phyloP scores from a whole-genome alignment of 2,888 invertebrate species.

The Lepidochitona cinerea region DNA sequence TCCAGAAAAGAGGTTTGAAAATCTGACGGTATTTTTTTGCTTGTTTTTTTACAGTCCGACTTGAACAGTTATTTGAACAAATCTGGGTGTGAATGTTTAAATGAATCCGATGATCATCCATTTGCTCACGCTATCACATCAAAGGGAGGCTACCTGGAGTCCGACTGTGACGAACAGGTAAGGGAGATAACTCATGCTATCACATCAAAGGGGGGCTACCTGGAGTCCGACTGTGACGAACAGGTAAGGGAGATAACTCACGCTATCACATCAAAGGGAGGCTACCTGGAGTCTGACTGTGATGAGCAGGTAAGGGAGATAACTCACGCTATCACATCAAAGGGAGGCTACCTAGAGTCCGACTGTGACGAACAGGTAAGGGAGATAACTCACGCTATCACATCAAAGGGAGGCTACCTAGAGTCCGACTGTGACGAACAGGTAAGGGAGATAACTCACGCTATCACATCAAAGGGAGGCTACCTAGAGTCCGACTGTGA shows the following conservation, averaged over 20 bases:
- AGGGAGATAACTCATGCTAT: slow-evolving; percentile 71
- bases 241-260: slow-evolving; percentile 76
- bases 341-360: slow-evolving; percentile 71
- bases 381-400: slow-evolving; percentile 74
- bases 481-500: slow-evolving; percentile 83
- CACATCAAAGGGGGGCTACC: slow-evolving; percentile 67
- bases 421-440: slow-evolving; percentile 91
- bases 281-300: slow-evolving; percentile 79
- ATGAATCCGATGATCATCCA: slow-evolving; percentile 94
- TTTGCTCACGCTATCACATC: slow-evolving; percentile 75
- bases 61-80: slow-evolving; percentile 87
- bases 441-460: slow-evolving; percentile 77
- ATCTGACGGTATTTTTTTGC: no score
- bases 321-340: slow-evolving; percentile 73
- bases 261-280: slow-evolving; percentile 63
- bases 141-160: slow-evolving; percentile 71
- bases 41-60: slow-evolving; percentile 82
- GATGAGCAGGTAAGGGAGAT: slow-evolving; percentile 85
- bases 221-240: slow-evolving; percentile 89
- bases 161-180: slow-evolving; percentile 92
- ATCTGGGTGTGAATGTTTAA: slow-evolving; percentile 93
- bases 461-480: slow-evolving; percentile 64
- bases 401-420: slow-evolving; percentile 69
- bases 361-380: slow-evolving; percentile 92
- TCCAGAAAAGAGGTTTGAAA: no score